These are phyloP conservation scores for Setophaga petechia DNA, from an alignment of 2,113 vertebrate genomes.

Conservation along the genomic window DNA sequence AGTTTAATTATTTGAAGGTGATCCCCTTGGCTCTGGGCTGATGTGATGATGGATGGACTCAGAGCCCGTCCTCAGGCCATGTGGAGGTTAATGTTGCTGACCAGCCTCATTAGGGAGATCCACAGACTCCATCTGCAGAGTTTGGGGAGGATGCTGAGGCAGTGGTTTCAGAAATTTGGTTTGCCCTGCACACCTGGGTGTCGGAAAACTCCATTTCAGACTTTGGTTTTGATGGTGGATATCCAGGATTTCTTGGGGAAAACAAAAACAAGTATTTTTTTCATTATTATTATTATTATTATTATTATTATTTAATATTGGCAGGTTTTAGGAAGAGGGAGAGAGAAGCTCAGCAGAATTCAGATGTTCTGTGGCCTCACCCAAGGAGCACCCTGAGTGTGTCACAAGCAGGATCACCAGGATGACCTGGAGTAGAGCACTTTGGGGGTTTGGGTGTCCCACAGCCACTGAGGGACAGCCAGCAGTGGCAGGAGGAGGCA, in stretches of 20 bases:
- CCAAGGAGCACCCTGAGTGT: neutral
- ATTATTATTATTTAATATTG: neutral
- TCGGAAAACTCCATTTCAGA: neutral
- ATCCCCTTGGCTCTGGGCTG: neutral
- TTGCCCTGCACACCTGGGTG: neutral
- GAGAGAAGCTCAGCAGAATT: neutral
- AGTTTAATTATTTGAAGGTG: neutral
- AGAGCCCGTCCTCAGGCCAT: accelerated
- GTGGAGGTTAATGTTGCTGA: neutral
- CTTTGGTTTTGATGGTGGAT: neutral
- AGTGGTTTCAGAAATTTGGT: accelerated
- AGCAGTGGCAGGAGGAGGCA: neutral
- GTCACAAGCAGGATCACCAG: neutral
- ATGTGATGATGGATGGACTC: neutral
- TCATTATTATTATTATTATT: neutral
- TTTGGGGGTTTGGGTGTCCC: neutral
- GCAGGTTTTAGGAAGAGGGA: neutral
- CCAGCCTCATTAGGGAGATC: neutral
- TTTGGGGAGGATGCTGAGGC: neutral
- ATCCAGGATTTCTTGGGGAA: neutral
- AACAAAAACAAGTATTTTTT: neutral
- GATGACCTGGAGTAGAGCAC: neutral
- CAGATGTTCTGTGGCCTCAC: neutral
- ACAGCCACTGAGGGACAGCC: neutral
- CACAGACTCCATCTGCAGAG: neutral